Base-by-base conservation (phyloP, 2,888 invertebrate genomes). In the Tyria jacobaeae region DNA sequence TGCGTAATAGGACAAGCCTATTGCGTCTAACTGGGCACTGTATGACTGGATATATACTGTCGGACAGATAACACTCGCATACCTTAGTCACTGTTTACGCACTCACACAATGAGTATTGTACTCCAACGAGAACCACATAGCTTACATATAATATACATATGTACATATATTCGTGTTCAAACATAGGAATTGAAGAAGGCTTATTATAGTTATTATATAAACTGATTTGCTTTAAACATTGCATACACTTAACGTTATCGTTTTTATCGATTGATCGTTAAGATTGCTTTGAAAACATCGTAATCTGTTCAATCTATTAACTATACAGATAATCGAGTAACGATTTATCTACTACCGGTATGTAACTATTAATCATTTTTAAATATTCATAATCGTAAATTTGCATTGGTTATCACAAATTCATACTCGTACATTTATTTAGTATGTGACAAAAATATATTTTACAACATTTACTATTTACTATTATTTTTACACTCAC, bases 311-410 rank as follows among this genome's bases (percentile, higher is more conserved):
- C 21, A 44, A 44, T 44, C 44, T 44, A 44, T 12, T 4, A 9
- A 44, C 10, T 21, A 10, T 12, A 44, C 10, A 44, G 21, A 41
- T 3, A 41, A 17, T 41, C 17, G 10, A 10, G 12, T 10, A n/a
- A n/a, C 10, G 2, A 21, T 12, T 21, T 44, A 44, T 44, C 44
- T 21, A 44, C 2, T 21, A 4, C 4, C 21, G 44, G 21, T 44
- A 44, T n/a, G n/a, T n/a, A n/a, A 17, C 44, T 12, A 44, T 44
- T 21, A 44, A 44, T 44, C 44, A 44, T 44, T 44, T 44, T 21
- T 44, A 12, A 44, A 44, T 44, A 44, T 44, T 44, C 44, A 44
- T 12, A 44, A 44, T 44, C 21, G 1, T 5, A 21, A 12, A 44
- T 10, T 44, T 44, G 44, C 44, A 44, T 44, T 44, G 21, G 12